Evolutionary conservation across 92 coral and sea anemone genomes (phyloP).

Genomic region (Palythoa caribaeorum): DNA sequence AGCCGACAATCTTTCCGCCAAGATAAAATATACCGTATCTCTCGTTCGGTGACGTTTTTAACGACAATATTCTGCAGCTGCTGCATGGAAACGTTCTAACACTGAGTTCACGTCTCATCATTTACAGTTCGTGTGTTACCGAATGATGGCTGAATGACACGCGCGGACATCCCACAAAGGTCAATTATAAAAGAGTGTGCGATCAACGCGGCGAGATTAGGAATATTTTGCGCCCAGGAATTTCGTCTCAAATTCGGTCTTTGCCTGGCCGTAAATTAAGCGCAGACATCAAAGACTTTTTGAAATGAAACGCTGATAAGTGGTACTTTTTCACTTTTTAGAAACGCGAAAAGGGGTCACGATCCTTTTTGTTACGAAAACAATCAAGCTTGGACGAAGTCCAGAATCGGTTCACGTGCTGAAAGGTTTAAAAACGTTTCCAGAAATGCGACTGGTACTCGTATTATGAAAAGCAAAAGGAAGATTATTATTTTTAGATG

Average conservation of each 20-base stretch:
- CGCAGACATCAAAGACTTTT: slow-evolving; percentile 37
- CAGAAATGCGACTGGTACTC: not conserved
- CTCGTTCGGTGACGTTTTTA: not conserved
- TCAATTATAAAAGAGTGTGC: slow-evolving; percentile 36
- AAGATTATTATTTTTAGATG: not conserved
- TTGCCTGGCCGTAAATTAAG: not conserved
- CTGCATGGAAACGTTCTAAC: not conserved
- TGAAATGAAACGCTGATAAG: not conserved
- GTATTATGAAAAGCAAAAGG: not conserved
- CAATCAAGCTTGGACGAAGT: slow-evolving; percentile 25
- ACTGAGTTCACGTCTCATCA: not conserved
- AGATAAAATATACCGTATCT: slow-evolving; percentile 26
- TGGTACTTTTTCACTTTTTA: slow-evolving; percentile 8
- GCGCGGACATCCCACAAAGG: slow-evolving; percentile 35
- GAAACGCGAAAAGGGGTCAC: slow-evolving; percentile 32
- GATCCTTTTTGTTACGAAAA: slow-evolving; percentile 49
- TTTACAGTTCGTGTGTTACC: slow-evolving; percentile 8
- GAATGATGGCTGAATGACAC: slow-evolving; percentile 20
- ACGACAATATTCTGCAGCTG: not conserved
- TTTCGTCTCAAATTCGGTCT: not conserved
- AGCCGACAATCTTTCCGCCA: slow-evolving; percentile 35
- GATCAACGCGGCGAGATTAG: not conserved
- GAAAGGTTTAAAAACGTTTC: slow-evolving; percentile 5
- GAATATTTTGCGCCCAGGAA: not conserved
- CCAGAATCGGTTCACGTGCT: slow-evolving; percentile 29